phyloP scores from a whole-genome alignment of 2,888 invertebrate genomes.

The Pocota personata region DNA sequence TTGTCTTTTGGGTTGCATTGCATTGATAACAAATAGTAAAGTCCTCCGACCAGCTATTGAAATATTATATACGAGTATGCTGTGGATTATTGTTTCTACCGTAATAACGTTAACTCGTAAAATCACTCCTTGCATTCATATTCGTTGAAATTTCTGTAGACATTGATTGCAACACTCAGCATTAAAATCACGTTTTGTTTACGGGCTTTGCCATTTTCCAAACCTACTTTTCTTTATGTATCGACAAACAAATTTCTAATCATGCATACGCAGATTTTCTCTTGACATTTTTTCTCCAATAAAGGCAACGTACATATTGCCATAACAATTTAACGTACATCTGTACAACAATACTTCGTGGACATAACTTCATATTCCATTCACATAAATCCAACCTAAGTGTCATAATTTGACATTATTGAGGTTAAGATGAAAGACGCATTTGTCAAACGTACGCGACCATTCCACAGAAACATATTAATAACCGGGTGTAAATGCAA shows the following conservation, averaged over 20 bases:
- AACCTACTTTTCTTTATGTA: conserved; percentile 27
- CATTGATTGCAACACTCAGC: not conserved
- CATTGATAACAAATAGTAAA: too few relatives aligned
- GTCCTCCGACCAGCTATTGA: not conserved
- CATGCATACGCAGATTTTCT: conserved; percentile 35
- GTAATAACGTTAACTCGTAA: not conserved
- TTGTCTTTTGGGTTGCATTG: too few relatives aligned
- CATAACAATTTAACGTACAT: too few relatives aligned
- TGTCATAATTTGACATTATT: conserved; percentile 70
- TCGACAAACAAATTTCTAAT: conserved; percentile 31
- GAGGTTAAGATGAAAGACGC: conserved; percentile 61
- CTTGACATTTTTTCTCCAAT: conserved; percentile 2
- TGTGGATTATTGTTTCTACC: not conserved
- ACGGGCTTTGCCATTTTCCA: not conserved
- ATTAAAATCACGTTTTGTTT: conserved; percentile 26
- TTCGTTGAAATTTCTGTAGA: not conserved
- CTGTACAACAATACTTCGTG: not conserved
- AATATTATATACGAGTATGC: not conserved
- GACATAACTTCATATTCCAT: conserved; percentile 54
- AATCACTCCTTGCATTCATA: not conserved
- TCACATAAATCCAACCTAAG: conserved; percentile 58
- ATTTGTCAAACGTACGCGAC: conserved; percentile 58
- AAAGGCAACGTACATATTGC: not conserved
- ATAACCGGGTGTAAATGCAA: conserved; percentile 58
- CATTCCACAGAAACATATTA: conserved; percentile 46